Conservation (phyloP, 2,888 invertebrate genomes). For the Marasmarcha lunaedactyla region DNA sequence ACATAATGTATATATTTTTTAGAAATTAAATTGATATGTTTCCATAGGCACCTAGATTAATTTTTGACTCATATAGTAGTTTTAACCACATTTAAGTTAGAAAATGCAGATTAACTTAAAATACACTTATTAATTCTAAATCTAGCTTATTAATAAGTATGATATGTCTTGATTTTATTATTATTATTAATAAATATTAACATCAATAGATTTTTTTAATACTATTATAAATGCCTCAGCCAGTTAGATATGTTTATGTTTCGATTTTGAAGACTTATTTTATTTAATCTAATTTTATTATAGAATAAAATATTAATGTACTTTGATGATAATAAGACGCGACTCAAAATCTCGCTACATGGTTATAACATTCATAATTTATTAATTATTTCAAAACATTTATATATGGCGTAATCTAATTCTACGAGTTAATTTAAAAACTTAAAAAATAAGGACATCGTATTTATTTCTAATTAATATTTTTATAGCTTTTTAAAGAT, state of each 20-base stretch:
- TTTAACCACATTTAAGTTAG: not conserved
- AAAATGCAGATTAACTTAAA: slow-evolving; percentile 3
- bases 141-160: slow-evolving; percentile 17
- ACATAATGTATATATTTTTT: not conserved
- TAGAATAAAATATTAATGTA: slow-evolving; percentile 46
- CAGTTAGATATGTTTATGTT: slow-evolving; percentile 66
- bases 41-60: slow-evolving; percentile 51
- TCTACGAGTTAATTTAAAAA: slow-evolving; percentile 25
- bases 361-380: slow-evolving; percentile 38
- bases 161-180: slow-evolving; percentile 25
- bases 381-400: slow-evolving; percentile 29
- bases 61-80: slow-evolving; percentile 14
- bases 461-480: slow-evolving; percentile 26
- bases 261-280: slow-evolving; percentile 49
- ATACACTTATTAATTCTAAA: slow-evolving; percentile 12
- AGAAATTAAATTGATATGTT: slow-evolving; percentile 40
- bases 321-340: slow-evolving; percentile 17
- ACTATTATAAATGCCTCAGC: slow-evolving; percentile 65
- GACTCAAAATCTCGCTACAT: slow-evolving; percentile 1
- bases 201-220: slow-evolving; percentile 39
- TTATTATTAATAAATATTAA: slow-evolving; percentile 26
- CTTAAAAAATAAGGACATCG: slow-evolving; percentile 27
- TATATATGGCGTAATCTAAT: slow-evolving; percentile 19
- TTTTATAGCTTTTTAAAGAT: slow-evolving; percentile 28
- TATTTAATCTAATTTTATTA: slow-evolving; percentile 31